phyloP scores from a whole-genome alignment of 2,888 invertebrate genomes.

The Mesochorus sp. region DNA sequence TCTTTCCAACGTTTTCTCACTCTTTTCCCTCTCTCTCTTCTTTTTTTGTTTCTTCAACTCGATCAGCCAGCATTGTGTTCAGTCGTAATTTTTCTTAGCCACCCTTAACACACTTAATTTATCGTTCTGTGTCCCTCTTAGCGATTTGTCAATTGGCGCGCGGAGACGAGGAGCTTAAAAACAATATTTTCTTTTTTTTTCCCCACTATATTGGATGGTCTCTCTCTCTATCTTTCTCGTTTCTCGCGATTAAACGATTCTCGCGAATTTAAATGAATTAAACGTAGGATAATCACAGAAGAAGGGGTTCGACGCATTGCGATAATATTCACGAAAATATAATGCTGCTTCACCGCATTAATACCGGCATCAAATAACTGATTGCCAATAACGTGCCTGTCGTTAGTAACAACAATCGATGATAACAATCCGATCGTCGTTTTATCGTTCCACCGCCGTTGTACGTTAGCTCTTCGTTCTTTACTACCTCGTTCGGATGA shows the following conservation, averaged over 20 bases:
- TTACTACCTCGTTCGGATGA: slow-evolving; percentile 95
- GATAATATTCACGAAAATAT: slow-evolving; percentile 63
- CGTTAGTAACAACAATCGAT: slow-evolving; percentile 71
- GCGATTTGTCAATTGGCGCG: slow-evolving; percentile 65
- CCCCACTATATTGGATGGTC: slow-evolving; percentile 45
- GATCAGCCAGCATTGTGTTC: background rate
- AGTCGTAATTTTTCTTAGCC: slow-evolving; percentile 34
- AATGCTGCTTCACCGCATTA: slow-evolving; percentile 80
- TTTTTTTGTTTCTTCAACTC: slow-evolving; percentile 38
- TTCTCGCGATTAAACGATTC: slow-evolving; percentile 44
- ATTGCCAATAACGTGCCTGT: slow-evolving; percentile 73
- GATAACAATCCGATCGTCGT: slow-evolving; percentile 61
- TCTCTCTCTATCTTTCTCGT: slow-evolving; percentile 26
- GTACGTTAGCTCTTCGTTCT: slow-evolving; percentile 95
- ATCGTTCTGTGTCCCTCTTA: slow-evolving; percentile 52
- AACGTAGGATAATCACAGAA: slow-evolving; percentile 82
- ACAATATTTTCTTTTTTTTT: slow-evolving; percentile 22
- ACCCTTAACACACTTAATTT: slow-evolving; percentile 10
- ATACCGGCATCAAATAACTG: slow-evolving; percentile 73
- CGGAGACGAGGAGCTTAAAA: slow-evolving; percentile 62
- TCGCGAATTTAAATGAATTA: slow-evolving; percentile 78
- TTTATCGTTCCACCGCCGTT: slow-evolving; percentile 82
- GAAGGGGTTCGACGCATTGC: slow-evolving; percentile 78
- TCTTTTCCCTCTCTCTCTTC: slow-evolving; percentile 33
- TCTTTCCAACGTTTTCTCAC: slow-evolving; percentile 27